Evolutionary conservation across 1,140 invertebrate species (phyloP).

Genomic region (Radopholus similis): DNA sequence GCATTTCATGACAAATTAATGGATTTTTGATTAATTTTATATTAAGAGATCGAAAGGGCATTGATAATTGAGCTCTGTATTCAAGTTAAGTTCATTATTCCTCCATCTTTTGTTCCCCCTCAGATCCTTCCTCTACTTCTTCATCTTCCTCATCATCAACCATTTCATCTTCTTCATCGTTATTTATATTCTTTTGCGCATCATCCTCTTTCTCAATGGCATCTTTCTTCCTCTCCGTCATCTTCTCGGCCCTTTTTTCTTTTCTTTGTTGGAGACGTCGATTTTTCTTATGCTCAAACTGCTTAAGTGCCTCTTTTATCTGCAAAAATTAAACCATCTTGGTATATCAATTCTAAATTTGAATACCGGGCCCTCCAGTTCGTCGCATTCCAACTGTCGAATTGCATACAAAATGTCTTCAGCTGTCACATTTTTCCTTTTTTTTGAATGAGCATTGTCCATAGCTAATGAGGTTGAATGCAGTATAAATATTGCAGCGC

Average conservation of each 20-base stretch:
- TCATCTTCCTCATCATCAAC: not conserved
- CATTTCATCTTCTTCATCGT: slow-evolving; percentile 1
- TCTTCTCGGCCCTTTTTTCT: slow-evolving; percentile 10
- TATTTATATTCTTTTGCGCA: slow-evolving; percentile 7
- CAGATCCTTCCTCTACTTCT: slow-evolving; percentile 7
- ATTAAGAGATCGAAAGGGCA: not conserved
- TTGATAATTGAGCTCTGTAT: not conserved
- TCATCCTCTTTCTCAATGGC: not conserved
- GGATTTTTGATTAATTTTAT: too few relatives aligned
- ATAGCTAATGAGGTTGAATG: slow-evolving; percentile 25
- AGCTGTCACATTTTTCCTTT: slow-evolving; percentile 29
- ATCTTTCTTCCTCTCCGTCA: not conserved
- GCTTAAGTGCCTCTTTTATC: slow-evolving; percentile 17
- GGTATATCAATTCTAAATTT: slow-evolving; percentile 2
- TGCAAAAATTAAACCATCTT: slow-evolving; percentile 3
- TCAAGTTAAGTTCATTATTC: not conserved
- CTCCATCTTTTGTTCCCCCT: slow-evolving; percentile 8
- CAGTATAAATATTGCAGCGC: slow-evolving; percentile 25
- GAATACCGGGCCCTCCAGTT: slow-evolving; percentile 23
- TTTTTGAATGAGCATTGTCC: slow-evolving; percentile 25
- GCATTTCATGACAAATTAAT: too few relatives aligned
- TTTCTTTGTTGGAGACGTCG: slow-evolving; percentile 11
- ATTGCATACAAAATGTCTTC: slow-evolving; percentile 30
- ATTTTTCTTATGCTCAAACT: not conserved
- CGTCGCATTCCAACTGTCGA: slow-evolving; percentile 19